Conservation (phyloP, 2,797 vertebrate genomes). For the Acestrorhynchus altus region DNA sequence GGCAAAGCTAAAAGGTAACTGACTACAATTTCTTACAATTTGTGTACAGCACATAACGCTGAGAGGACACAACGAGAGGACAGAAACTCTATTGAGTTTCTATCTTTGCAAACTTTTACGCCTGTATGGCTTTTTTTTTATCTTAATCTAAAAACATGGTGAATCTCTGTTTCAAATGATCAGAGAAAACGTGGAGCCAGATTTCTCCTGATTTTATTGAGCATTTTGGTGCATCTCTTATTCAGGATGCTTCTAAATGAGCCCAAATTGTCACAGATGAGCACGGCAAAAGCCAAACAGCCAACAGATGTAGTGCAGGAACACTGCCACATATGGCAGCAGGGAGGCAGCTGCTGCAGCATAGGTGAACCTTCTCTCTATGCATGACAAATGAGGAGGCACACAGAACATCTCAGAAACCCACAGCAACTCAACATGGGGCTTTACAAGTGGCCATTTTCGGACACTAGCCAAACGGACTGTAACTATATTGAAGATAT, state of each 20-base stretch:
- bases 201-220: not conserved
- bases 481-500: not conserved
- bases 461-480: slow-evolving; percentile 4
- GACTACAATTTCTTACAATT: no score
- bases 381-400: slow-evolving; percentile 69
- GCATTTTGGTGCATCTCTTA: not conserved
- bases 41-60: no score
- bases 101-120: not conserved
- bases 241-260: slow-evolving; percentile 25
- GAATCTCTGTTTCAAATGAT: no score
- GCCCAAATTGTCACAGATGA: slow-evolving; percentile 62
- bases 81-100: not conserved
- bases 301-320: slow-evolving; percentile 70
- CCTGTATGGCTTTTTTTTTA: not conserved
- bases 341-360: slow-evolving; percentile 73
- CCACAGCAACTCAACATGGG: slow-evolving; percentile 61
- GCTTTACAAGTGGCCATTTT: not conserved
- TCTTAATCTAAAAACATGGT: not conserved
- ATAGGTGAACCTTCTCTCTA: slow-evolving; percentile 62
- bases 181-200: no score
- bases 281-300: slow-evolving; percentile 56
- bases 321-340: slow-evolving; percentile 62
- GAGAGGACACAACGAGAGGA: no score
- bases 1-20: no score
- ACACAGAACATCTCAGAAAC: slow-evolving; percentile 47